phyloP scores from a whole-genome alignment of 2,797 vertebrate species.

The Gadopsis marmoratus region DNA sequence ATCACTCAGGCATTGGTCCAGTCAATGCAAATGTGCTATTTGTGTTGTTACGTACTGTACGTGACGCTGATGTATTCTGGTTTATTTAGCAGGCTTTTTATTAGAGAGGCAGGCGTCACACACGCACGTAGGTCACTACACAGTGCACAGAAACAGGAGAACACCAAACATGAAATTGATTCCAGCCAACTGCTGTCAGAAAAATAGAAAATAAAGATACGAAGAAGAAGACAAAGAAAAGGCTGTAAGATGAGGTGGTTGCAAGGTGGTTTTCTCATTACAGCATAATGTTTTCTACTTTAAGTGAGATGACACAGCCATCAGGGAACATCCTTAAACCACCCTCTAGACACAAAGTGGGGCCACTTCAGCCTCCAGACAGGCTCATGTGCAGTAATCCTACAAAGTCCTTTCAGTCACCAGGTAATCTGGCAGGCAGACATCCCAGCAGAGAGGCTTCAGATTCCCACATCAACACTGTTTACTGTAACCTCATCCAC shows the following conservation, averaged over 20 bases:
- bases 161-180: constrained; percentile 3
- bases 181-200: background rate
- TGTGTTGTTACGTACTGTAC: constrained; percentile 18
- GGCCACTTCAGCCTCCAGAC: constrained; percentile 72
- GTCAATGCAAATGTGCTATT: constrained; percentile 33
- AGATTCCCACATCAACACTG: constrained; percentile 30
- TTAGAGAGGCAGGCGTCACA: background rate
- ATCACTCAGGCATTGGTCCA: constrained; percentile 19
- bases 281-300: constrained; percentile 3
- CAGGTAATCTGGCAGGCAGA: constrained; percentile 74
- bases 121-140: background rate
- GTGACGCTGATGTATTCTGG: background rate
- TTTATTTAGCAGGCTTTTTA: constrained; percentile 28
- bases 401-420: constrained; percentile 72
- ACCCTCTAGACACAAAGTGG: constrained; percentile 25
- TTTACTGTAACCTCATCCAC: constrained; percentile 28
- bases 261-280: background rate
- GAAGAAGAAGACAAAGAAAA: background rate
- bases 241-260: too few species aligned
- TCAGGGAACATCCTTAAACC: constrained; percentile 31
- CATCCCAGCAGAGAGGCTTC: constrained; percentile 39
- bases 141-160: background rate
- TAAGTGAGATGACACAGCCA: constrained; percentile 25
- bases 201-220: background rate
- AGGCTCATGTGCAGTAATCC: constrained; percentile 78